Evolutionary conservation across 2,113 vertebrate genomes (phyloP).

Genomic region (Carassius carassius): DNA sequence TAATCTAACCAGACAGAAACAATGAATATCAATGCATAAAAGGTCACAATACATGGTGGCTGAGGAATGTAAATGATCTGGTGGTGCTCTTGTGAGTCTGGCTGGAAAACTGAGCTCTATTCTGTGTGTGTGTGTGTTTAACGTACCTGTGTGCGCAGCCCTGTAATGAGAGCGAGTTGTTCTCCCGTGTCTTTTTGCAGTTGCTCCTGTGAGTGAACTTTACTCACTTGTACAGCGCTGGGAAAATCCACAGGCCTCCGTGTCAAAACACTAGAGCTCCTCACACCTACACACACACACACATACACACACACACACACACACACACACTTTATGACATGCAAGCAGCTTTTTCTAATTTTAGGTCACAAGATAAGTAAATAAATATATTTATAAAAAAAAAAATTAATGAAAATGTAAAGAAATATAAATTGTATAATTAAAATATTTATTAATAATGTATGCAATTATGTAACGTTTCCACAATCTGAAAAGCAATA

Average conservation of each 20-base stretch:
- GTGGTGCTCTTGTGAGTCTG: not conserved
- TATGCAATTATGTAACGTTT: not conserved
- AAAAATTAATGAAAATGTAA: not conserved
- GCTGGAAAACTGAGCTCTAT: not conserved
- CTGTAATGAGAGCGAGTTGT: constrained; percentile 71
- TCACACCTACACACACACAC: constrained; percentile 59
- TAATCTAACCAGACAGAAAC: constrained; percentile 3
- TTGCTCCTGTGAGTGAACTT: constrained; percentile 69
- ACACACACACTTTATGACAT: not conserved
- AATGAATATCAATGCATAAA: not conserved
- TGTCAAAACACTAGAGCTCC: constrained; percentile 36
- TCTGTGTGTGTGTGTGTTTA: not conserved
- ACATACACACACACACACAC: constrained; percentile 20
- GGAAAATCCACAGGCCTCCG: constrained; percentile 77
- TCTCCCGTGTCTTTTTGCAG: constrained; percentile 72
- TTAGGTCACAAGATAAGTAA: not conserved
- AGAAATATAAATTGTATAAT: not conserved
- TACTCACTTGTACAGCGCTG: constrained; percentile 74
- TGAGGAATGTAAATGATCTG: constrained; percentile 14
- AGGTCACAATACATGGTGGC: not conserved
- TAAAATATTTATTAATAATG: not conserved
- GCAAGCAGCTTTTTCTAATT: not conserved
- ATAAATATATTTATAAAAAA: not conserved
- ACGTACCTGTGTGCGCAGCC: constrained; percentile 83
- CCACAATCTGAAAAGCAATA: not conserved